phyloP scores from a whole-genome alignment of 2,113 vertebrate species.

The Corydoras maculifer region DNA sequence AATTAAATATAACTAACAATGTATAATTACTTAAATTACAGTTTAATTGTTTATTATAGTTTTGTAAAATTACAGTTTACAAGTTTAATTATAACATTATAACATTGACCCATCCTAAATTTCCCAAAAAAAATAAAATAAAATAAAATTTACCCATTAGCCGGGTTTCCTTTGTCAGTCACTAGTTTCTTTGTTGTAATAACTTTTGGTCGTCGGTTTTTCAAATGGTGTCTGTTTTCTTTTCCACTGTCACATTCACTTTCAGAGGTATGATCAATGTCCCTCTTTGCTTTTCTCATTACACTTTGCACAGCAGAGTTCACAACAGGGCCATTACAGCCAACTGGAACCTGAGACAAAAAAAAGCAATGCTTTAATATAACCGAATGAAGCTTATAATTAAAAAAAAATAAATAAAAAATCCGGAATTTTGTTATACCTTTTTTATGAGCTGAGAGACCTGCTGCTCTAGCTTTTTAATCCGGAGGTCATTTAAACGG shows the following conservation, averaged over 20 bases:
- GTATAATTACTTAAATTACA: too few relatives aligned
- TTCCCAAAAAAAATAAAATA: too few relatives aligned
- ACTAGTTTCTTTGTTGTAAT: slow-evolving; percentile 37
- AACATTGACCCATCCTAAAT: too few relatives aligned
- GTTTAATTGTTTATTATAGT: too few relatives aligned
- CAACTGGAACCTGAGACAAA: slow-evolving; percentile 60
- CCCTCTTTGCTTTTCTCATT: slow-evolving; percentile 71
- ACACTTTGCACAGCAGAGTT: slow-evolving; percentile 44
- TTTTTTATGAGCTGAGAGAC: slow-evolving; percentile 78
- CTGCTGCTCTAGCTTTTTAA: slow-evolving; percentile 84
- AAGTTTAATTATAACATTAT: too few relatives aligned
- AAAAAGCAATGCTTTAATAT: neutral
- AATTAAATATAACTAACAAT: too few relatives aligned
- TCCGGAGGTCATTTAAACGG: slow-evolving; percentile 72
- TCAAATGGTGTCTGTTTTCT: slow-evolving; percentile 70
- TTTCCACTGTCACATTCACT: slow-evolving; percentile 81
- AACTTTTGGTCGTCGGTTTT: slow-evolving; percentile 61
- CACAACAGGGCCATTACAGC: slow-evolving; percentile 42
- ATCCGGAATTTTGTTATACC: slow-evolving; percentile 54
- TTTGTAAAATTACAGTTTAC: too few relatives aligned
- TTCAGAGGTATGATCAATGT: slow-evolving; percentile 82
- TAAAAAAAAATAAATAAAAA: neutral
- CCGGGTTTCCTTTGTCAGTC: slow-evolving; percentile 9
- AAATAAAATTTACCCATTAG: slow-evolving; percentile 58
- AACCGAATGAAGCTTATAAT: neutral